A percentile compares a stretch with the other conserved stretches of the same genome.
Evolutionary conservation across 1,140 invertebrate species (phyloP).

Genomic region (Neoseiulus cucumeris): DNA sequence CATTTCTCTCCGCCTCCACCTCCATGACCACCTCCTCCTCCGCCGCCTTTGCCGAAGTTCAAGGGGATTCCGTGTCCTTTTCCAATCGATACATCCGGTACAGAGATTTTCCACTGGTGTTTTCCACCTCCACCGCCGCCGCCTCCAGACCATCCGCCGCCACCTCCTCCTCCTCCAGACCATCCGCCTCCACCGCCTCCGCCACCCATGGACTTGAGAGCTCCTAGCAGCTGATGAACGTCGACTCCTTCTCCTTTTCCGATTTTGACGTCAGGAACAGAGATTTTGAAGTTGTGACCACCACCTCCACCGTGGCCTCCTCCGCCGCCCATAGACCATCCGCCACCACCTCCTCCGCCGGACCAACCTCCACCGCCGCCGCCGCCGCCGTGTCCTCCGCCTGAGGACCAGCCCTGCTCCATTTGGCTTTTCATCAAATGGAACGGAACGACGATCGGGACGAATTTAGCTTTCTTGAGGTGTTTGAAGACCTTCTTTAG

Average conservation of each 20-base stretch:
- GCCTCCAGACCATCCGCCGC: constrained; percentile 4
- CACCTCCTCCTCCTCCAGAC: background rate
- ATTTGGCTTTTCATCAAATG: constrained; percentile 10
- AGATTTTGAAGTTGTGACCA: background rate
- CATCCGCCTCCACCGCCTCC: background rate
- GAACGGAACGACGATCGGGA: constrained; percentile 3
- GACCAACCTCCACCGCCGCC: background rate
- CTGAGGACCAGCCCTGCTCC: background rate
- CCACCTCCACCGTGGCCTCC: background rate
- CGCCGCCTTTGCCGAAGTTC: background rate
- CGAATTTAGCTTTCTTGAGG: background rate
- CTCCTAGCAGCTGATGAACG: background rate
- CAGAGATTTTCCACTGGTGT: constrained; percentile 1
- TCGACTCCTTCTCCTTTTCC: background rate
- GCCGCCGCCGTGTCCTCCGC: background rate
- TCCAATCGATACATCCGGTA: background rate
- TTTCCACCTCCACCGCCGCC: background rate
- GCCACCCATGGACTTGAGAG: background rate
- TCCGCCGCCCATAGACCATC: background rate
- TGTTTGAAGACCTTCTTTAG: background rate
- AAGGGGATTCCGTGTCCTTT: background rate
- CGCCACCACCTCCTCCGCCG: background rate
- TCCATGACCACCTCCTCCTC: background rate
- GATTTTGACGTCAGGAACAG: background rate
- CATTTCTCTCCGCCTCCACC: background rate